Conservation (phyloP, 2,888 invertebrate species). For the Nasonovia ribisnigri region DNA sequence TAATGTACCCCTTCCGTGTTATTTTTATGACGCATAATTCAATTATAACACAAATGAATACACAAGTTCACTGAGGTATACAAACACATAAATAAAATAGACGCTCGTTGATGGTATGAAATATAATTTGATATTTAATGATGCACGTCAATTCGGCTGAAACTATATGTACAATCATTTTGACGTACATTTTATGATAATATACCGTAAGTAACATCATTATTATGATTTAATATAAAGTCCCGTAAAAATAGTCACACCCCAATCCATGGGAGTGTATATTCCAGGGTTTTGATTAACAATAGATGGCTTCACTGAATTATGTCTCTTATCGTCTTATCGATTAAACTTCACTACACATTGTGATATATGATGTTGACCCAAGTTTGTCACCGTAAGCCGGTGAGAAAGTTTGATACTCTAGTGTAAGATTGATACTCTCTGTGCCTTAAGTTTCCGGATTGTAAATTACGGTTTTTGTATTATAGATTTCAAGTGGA, state of each 20-base stretch:
- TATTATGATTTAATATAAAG: neutral
- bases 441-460: constrained; percentile 16
- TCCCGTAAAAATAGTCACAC: neutral
- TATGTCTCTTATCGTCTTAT: constrained; percentile 56
- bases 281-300: constrained; percentile 40
- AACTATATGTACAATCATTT: neutral
- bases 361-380: constrained; percentile 58
- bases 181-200: neutral
- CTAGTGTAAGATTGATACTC: constrained; percentile 53
- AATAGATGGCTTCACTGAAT: constrained; percentile 42
- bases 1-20: neutral
- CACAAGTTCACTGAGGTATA: neutral
- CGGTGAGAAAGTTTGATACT: constrained; percentile 50
- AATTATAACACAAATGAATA: neutral
- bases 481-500: constrained; percentile 37
- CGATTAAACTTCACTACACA: constrained; percentile 51
- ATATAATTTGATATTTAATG: neutral
- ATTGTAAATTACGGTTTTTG: constrained; percentile 41
- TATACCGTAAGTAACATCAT: neutral
- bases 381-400: constrained; percentile 50
- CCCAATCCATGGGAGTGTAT: neutral
- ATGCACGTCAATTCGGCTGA: neutral
- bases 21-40: neutral
- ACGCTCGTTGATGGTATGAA: neutral
- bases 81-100: neutral